Evolutionary conservation across 2,888 invertebrate species (phyloP).

Genomic region (Polydrusus tereticollis): DNA sequence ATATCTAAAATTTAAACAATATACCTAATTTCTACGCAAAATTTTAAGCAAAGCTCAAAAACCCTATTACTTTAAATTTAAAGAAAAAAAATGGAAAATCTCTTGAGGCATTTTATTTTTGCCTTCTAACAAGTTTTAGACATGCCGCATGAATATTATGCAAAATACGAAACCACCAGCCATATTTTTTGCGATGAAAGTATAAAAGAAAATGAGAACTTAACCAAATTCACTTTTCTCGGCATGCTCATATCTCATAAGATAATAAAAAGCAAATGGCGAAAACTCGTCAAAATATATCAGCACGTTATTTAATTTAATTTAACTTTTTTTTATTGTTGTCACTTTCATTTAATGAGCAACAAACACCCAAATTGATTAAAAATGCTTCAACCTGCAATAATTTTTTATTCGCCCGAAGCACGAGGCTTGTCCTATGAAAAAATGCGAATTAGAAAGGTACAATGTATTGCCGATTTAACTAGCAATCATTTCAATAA

Average conservation of each 20-base stretch:
- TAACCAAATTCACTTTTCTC: neutral
- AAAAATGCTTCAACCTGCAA: too few relatives aligned
- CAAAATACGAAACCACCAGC: conserved; percentile 3
- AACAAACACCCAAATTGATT: too few relatives aligned
- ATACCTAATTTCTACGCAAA: too few relatives aligned
- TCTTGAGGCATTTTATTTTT: neutral
- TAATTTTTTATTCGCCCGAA: too few relatives aligned
- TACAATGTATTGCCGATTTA: too few relatives aligned
- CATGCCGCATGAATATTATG: neutral
- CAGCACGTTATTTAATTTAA: neutral
- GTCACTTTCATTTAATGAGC: too few relatives aligned
- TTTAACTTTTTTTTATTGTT: too few relatives aligned
- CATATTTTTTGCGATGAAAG: neutral
- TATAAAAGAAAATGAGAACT: neutral
- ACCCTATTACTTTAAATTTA: neutral
- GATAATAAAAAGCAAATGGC: neutral
- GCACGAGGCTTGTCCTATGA: too few relatives aligned
- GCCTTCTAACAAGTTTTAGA: neutral
- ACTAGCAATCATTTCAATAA: too few relatives aligned
- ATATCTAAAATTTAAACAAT: too few relatives aligned
- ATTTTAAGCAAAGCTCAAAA: neutral
- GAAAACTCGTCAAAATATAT: neutral
- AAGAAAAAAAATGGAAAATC: neutral
- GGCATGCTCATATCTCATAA: neutral
- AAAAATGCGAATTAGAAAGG: too few relatives aligned